Evolutionary conservation across 2,113 vertebrate genomes (phyloP).

Genomic region (Takifugu bimaculatus): DNA sequence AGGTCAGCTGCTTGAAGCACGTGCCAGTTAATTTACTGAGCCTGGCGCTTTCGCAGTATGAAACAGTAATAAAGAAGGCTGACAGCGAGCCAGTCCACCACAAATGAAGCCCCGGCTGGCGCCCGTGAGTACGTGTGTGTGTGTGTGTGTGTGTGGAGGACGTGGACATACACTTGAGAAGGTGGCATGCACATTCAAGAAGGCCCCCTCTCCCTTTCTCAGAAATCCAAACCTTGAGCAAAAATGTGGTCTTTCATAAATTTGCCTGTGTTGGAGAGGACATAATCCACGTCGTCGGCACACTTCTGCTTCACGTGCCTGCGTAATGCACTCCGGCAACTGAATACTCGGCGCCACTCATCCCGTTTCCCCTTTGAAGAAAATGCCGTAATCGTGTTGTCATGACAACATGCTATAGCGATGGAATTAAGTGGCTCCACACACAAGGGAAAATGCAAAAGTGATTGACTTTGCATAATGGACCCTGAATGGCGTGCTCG

Average conservation of each 20-base stretch:
- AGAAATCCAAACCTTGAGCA: not conserved
- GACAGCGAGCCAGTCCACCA: constrained; percentile 40
- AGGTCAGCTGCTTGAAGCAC: constrained; percentile 32
- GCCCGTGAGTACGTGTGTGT: not conserved
- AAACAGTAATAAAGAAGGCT: constrained; percentile 69
- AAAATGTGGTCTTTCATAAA: not conserved
- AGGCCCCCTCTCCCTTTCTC: too few relatives aligned
- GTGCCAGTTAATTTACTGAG: constrained; percentile 49
- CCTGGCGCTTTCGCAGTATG: constrained; percentile 54
- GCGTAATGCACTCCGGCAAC: constrained; percentile 1
- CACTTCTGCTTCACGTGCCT: not conserved
- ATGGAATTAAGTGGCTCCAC: constrained; percentile 37
- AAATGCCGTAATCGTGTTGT: constrained; percentile 48
- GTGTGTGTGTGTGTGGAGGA: not conserved
- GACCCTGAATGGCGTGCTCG: not conserved
- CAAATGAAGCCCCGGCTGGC: constrained; percentile 25
- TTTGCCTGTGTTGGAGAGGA: not conserved
- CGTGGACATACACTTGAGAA: too few relatives aligned
- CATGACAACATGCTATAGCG: constrained; percentile 51
- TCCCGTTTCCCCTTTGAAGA: constrained; percentile 26
- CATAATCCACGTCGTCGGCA: not conserved
- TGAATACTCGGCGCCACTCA: constrained; percentile 9
- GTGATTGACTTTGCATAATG: constrained; percentile 50
- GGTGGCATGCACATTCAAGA: too few relatives aligned
- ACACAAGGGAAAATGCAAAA: constrained; percentile 41